These are phyloP conservation scores for Aquatica leii DNA, from an alignment of 2,888 invertebrate genomes.

Conservation along the genomic window DNA sequence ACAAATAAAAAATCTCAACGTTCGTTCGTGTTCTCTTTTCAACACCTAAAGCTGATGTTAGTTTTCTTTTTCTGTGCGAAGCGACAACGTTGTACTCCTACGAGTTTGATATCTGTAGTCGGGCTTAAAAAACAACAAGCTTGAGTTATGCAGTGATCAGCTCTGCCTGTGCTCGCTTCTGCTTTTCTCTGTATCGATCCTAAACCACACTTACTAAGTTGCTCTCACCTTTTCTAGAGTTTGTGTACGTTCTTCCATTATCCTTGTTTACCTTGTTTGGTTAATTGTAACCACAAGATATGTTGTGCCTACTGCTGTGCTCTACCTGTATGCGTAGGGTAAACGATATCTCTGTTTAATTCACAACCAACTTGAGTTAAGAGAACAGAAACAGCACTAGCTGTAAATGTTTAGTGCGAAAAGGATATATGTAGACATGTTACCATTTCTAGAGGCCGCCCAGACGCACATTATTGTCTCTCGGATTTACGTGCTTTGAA, in stretches of 20 bases:
- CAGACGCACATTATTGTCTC: constrained; percentile 54
- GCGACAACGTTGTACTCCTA: constrained; percentile 50
- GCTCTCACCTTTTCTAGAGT: constrained; percentile 40
- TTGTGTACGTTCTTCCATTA: constrained; percentile 32
- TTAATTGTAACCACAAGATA: constrained; percentile 36
- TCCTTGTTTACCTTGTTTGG: constrained; percentile 40
- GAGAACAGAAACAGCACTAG: constrained; percentile 43
- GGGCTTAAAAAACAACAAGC: constrained; percentile 52
- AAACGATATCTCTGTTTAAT: constrained; percentile 49
- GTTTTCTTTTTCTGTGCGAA: constrained; percentile 30
- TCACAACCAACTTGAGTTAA: constrained; percentile 41
- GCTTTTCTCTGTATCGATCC: constrained; percentile 53
- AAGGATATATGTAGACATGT: constrained; percentile 47
- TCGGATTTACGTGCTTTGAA: constrained; percentile 53
- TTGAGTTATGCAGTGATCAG: constrained; percentile 55
- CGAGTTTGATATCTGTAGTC: constrained; percentile 50
- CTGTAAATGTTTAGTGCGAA: constrained; percentile 44
- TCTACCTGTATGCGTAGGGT: constrained; percentile 35
- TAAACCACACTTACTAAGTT: constrained; percentile 45
- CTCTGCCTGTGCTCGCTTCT: constrained; percentile 51
- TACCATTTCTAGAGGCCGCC: constrained; percentile 51
- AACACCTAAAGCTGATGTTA: constrained; percentile 3
- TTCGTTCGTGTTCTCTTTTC: constrained; percentile 29
- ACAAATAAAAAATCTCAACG: constrained; percentile 33
- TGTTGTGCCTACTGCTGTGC: constrained; percentile 34